Conservation (phyloP, 2,888 invertebrate species). For the Empis livida region DNA sequence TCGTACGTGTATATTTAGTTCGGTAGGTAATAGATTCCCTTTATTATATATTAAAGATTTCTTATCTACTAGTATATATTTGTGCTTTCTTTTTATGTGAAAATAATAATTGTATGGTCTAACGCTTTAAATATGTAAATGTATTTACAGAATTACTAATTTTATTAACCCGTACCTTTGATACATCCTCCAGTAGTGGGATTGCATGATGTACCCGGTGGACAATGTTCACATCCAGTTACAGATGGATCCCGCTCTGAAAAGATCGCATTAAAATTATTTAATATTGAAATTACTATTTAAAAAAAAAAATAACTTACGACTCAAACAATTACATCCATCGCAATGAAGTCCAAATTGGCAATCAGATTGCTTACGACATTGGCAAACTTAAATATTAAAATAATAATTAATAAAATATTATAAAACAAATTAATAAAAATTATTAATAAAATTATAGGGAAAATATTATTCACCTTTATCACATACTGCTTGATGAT, state of each 20-base stretch:
- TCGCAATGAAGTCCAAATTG: slow-evolving; percentile 48
- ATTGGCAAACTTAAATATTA: slow-evolving; percentile 35
- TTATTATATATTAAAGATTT: no score
- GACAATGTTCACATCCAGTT: slow-evolving; percentile 60
- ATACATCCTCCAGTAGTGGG: slow-evolving; percentile 69
- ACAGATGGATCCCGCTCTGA: slow-evolving; percentile 14
- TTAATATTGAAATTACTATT: no score
- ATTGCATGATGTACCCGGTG: slow-evolving; percentile 64
- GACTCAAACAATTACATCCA: slow-evolving; percentile 53
- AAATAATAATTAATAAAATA: slow-evolving; percentile 4
- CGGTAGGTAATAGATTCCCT: no score
- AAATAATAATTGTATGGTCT: no score
- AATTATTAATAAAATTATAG: slow-evolving; percentile 1
- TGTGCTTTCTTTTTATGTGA: no score
- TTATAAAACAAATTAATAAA: no score
- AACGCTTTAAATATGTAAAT: no score
- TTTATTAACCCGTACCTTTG: slow-evolving; percentile 46
- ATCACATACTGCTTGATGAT: slow-evolving; percentile 73
- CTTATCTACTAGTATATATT: no score
- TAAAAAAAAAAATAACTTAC: no score
- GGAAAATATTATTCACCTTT: slow-evolving; percentile 43
- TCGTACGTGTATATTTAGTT: no score
- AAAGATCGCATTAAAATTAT: no score
- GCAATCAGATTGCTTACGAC: slow-evolving; percentile 56
- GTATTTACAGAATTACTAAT: no score